Evolutionary conservation across 1,140 invertebrate species (phyloP), one percentile per base, ranked within the genome.

Genomic region (Leptoteleia sp.): DNA sequence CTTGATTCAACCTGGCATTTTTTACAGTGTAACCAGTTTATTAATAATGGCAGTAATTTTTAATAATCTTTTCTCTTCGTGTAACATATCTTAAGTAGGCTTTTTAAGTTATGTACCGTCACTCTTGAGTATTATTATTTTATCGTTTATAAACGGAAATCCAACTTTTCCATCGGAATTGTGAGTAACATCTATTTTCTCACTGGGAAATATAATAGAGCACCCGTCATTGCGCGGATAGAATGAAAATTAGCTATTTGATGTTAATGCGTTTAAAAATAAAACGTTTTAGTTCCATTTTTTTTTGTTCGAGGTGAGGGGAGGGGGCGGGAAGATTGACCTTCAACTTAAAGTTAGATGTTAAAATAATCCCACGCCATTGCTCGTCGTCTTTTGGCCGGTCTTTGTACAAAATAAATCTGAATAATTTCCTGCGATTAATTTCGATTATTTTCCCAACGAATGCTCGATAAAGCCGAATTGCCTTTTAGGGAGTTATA

Each of bases 241-340:
- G 25, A 47, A 50, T 50, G 9, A 33, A 50, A 33, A 50, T 33
- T 33, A 50, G 17, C 11, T 11, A 16, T 15, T 19, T 29, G 19
- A 19, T 31, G 38, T 50, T 50, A 33, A 50, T 50, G 29, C 15
- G 12, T 33, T 50, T 17, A 42, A 57, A 57, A 57, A 42, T 57
- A 31, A 17, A 22, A 13, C 25, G 48, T 33, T 57, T 42, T 43
- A 29, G 22, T 57, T 57, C 31, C 6, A 31, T n/a, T 55, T 40
- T n/a, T n/a, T n/a, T n/a, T n/a, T n/a, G n/a, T n/a, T n/a, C n/a
- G n/a, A n/a, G n/a, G n/a, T n/a, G n/a, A 5, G 4, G n/a, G 15
- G 0, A 5, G 5, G 6, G 8, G 5, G 45, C 7, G 6, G 13
- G 27, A 3, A 22, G 19, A 3, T 13, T 50, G 29, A 33, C 29